Evolutionary conservation across 2,888 invertebrate species (phyloP).

Genomic region (Drosophila niveifrons): DNA sequence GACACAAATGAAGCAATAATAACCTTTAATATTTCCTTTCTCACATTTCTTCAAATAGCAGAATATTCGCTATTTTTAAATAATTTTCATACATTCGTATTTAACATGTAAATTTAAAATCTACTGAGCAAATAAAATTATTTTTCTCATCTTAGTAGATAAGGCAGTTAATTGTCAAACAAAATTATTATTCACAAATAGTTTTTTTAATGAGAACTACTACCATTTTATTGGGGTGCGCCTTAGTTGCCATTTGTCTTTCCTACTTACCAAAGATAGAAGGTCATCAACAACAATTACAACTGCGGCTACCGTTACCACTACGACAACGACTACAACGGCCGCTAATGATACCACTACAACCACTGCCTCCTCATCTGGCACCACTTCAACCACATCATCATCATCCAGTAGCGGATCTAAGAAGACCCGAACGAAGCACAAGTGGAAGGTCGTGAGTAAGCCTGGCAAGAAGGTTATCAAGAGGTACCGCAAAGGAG

Average conservation of each 20-base stretch:
- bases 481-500: neutral
- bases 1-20: too few relatives aligned
- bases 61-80: neutral
- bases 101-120: neutral
- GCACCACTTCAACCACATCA: conserved; percentile 5
- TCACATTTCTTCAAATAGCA: too few relatives aligned
- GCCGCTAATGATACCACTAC: neutral
- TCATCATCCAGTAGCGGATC: neutral
- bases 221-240: conserved; percentile 25
- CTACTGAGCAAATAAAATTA: neutral
- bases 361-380: neutral
- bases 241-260: conserved; percentile 32
- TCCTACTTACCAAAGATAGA: conserved; percentile 16
- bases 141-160: neutral
- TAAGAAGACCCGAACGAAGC: neutral
- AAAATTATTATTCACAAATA: conserved; percentile 28
- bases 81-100: neutral
- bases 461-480: neutral
- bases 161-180: neutral
- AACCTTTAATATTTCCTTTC: too few relatives aligned
- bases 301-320: neutral
- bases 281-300: neutral
- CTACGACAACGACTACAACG: conserved; percentile 8
- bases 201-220: conserved; percentile 19
- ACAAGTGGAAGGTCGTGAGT: neutral